Evolutionary conservation across 2,797 vertebrate genomes (phyloP).

Genomic region (Neostethus bicornis): DNA sequence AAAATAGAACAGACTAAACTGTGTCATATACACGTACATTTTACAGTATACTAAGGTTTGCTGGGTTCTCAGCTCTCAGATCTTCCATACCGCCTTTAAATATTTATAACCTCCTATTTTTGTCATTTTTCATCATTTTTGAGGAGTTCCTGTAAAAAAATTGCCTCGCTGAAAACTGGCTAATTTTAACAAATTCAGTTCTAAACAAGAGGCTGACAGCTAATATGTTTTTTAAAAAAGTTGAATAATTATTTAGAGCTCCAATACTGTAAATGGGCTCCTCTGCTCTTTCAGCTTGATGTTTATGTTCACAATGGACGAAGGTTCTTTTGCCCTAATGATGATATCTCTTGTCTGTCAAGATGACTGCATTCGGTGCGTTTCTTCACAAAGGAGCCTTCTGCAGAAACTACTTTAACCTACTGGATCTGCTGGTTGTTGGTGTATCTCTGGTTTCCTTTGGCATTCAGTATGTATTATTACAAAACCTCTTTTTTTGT

Average conservation of each 20-base stretch:
- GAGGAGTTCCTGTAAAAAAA: neutral
- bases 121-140: neutral
- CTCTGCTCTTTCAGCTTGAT: no score
- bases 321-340: slow-evolving; percentile 20
- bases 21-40: no score
- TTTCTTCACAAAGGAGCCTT: slow-evolving; percentile 99
- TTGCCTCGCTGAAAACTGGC: neutral
- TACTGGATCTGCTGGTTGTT: slow-evolving; percentile 96
- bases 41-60: no score
- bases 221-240: slow-evolving; percentile 1
- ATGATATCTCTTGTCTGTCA: slow-evolving; percentile 48
- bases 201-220: neutral
- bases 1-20: no score
- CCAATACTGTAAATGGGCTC: neutral
- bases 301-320: neutral
- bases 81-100: no score
- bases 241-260: neutral
- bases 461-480: slow-evolving; percentile 91
- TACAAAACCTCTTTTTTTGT: neutral
- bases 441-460: slow-evolving; percentile 98
- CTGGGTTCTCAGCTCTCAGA: no score
- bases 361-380: slow-evolving; percentile 98
- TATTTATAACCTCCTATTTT: neutral
- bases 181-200: neutral
- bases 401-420: slow-evolving; percentile 98